phyloP scores from a whole-genome alignment of 2,113 vertebrate genomes.

The Heterocephalus glaber region DNA sequence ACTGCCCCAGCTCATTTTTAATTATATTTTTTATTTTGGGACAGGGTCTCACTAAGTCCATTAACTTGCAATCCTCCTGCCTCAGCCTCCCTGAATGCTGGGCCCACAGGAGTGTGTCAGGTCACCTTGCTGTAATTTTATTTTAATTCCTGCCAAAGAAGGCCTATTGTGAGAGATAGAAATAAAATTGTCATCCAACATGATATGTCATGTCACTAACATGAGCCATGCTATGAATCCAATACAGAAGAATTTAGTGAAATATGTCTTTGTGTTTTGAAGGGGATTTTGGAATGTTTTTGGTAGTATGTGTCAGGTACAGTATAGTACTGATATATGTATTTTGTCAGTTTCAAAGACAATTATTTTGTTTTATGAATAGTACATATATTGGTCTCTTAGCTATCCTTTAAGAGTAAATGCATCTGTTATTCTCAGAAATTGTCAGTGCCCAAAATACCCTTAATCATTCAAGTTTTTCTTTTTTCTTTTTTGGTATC shows the following conservation, averaged over 20 bases:
- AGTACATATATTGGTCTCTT: background rate
- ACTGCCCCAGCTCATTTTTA: background rate
- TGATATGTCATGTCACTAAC: no score
- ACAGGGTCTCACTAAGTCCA: background rate
- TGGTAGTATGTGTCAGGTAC: background rate
- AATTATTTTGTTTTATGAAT: conserved; percentile 1
- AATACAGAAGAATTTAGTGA: background rate
- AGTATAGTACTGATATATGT: background rate
- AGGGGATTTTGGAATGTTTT: background rate
- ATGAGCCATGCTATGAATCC: background rate
- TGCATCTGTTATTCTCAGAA: background rate
- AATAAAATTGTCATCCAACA: background rate
- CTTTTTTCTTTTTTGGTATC: no score
- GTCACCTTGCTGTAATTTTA: background rate
- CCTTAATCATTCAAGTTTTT: background rate
- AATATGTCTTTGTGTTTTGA: background rate
- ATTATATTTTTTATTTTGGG: background rate
- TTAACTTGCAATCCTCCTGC: background rate
- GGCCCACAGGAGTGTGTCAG: background rate
- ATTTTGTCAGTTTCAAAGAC: background rate
- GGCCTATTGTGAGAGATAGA: background rate
- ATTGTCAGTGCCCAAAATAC: background rate
- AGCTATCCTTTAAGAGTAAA: background rate
- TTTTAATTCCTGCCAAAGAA: background rate
- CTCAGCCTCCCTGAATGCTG: background rate